A percentile compares a stretch with the other conserved stretches of the same genome.
Evolutionary conservation across 2,888 invertebrate genomes (phyloP).

Genomic region (Trichogramma dendrolimi): DNA sequence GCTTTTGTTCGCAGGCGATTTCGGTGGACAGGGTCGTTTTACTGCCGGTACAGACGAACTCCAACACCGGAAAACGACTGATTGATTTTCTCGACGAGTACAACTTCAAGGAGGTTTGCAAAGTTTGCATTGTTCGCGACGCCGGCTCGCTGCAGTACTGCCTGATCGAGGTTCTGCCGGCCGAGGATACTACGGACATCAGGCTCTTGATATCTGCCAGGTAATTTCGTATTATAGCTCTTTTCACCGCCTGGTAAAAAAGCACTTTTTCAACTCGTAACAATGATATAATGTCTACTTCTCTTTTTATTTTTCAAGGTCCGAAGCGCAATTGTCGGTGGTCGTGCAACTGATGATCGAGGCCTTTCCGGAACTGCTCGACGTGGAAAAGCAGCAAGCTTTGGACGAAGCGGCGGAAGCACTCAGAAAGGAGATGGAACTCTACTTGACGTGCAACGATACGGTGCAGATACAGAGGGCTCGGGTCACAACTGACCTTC

Average conservation of each 20-base stretch:
- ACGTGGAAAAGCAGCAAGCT: constrained; percentile 30
- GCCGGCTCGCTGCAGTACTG: constrained; percentile 36
- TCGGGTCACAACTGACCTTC: constrained; percentile 41
- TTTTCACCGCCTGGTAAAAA: background rate
- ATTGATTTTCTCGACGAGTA: constrained; percentile 33
- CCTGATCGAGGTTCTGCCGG: constrained; percentile 39
- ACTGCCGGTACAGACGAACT: constrained; percentile 28
- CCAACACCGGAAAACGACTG: constrained; percentile 25
- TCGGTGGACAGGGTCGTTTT: constrained; percentile 36
- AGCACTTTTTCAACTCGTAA: background rate
- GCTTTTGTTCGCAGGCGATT: constrained; percentile 24
- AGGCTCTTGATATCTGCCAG: constrained; percentile 37
- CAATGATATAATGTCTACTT: background rate
- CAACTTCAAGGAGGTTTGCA: constrained; percentile 35
- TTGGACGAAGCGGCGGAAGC: constrained; percentile 36
- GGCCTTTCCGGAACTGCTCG: constrained; percentile 35
- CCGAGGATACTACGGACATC: constrained; percentile 26
- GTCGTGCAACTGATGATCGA: constrained; percentile 37
- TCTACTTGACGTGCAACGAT: constrained; percentile 35
- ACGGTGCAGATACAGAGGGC: constrained; percentile 37
- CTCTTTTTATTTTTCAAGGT: constrained; percentile 31
- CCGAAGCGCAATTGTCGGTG: constrained; percentile 38
- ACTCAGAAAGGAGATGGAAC: constrained; percentile 39
- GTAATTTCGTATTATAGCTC: constrained; percentile 30
- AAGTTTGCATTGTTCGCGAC: constrained; percentile 35